Evolutionary conservation across 2,888 invertebrate species (phyloP).

Genomic region (Mimumesa dahlbomi): DNA sequence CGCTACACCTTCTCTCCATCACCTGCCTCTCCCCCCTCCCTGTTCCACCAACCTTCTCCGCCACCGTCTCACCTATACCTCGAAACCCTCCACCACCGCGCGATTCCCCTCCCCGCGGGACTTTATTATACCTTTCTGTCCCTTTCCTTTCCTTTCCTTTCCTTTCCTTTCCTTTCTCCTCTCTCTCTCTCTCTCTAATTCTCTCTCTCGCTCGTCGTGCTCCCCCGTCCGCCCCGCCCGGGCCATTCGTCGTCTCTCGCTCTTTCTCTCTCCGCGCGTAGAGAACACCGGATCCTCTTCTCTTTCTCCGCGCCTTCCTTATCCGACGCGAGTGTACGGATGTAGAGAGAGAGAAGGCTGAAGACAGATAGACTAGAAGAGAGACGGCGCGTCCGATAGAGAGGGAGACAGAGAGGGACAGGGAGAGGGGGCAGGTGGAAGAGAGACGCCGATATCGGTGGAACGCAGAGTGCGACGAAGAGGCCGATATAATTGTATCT

Average conservation of each 20-base stretch:
- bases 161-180: constrained; percentile 1
- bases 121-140: constrained; percentile 74
- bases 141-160: constrained; percentile 40
- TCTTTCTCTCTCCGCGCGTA: constrained; percentile 21
- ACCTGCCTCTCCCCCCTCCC: constrained; percentile 36
- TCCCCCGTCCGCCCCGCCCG: constrained; percentile 5
- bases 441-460: constrained; percentile 34
- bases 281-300: constrained; percentile 18
- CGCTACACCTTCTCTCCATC: constrained; percentile 35
- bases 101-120: constrained; percentile 63
- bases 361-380: constrained; percentile 16
- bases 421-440: constrained; percentile 24
- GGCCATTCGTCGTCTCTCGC: constrained; percentile 1
- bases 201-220: neutral
- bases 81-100: constrained; percentile 58
- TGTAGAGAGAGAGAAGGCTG: neutral
- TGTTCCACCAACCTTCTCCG: constrained; percentile 39
- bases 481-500: constrained; percentile 79
- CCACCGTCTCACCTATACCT: constrained; percentile 53
- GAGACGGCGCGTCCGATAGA: constrained; percentile 15
- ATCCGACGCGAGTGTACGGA: neutral
- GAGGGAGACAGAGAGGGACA: constrained; percentile 8
- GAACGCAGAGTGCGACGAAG: constrained; percentile 67
- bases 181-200: constrained; percentile 17
- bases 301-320: constrained; percentile 3